Base-by-base conservation (phyloP, 2,113 vertebrate species). In the Clarias gariepinus region DNA sequence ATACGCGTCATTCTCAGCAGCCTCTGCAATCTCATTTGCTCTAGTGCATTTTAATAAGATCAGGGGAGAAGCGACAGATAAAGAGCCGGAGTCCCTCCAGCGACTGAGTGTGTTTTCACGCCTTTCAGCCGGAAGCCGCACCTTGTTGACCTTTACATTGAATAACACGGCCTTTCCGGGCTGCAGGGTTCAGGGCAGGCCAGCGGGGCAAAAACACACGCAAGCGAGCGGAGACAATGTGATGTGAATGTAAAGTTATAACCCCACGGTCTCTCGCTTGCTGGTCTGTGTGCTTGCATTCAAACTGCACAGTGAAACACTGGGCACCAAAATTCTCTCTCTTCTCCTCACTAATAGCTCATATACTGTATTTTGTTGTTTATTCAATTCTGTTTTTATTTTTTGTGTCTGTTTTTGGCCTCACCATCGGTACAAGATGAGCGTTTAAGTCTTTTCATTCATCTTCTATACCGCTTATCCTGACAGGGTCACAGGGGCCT, bases 1-100 rank as follows among this genome's bases (percentile, higher is more conserved):
- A 95, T 93, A 93, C 91, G 92, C 94, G 92, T 93, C 92, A 91
- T 94, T 93, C 94, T 93, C 94, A 94, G 92, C 93, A 89, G 92
- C 92, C 91, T 93, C 91, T 91, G 90, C 94, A 94, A 95, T 94
- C 94, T 94, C 91, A 94, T 95, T 95, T 94, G 93, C 91, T 91
- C 89, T 92, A 93, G 93, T 93, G 94, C 93, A 93, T 95, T 94
- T 94, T 94, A 95, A 95, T 94, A 92, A 93, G 92, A 90, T 92
- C 63, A 68, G 85, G 86, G 84, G 71, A 79, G 80, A 30, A 78
- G 47, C 53, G 77, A 23, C 80, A 71, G 74, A 55, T 81, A 66
- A 41, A 76, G 83, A 33, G 60, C 71, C 53, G 12, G 79, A 25
- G 84, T 83, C 74, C 77, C 81, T 88, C 73, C 63, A 83, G 83